phyloP scores from a whole-genome alignment of 2,888 invertebrate species.

The Spialia ferax region DNA sequence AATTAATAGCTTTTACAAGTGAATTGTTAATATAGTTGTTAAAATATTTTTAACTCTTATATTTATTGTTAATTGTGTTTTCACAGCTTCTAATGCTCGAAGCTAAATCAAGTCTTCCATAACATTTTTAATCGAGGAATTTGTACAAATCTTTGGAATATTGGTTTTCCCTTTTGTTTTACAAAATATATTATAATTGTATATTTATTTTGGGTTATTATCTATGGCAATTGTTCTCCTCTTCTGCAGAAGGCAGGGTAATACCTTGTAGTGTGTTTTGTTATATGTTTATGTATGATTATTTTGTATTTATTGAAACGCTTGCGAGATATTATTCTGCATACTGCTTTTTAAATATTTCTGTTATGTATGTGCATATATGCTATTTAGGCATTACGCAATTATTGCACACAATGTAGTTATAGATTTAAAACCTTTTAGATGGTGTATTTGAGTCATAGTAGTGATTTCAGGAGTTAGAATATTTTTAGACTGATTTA shows the following conservation, averaged over 20 bases:
- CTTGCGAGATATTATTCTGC: constrained; percentile 17
- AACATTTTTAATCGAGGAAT: constrained; percentile 54
- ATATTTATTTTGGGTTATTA: constrained; percentile 45
- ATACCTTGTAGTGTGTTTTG: constrained; percentile 7
- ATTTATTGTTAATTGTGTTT: constrained; percentile 44
- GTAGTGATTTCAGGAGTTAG: constrained; percentile 77
- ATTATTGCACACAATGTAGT: constrained; percentile 57
- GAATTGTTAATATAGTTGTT: constrained; percentile 49
- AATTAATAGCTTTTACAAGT: constrained; percentile 45
- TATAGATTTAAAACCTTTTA: constrained; percentile 69
- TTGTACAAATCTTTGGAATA: constrained; percentile 67
- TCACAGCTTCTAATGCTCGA: constrained; percentile 50
- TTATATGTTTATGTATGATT: background rate
- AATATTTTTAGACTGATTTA: constrained; percentile 87
- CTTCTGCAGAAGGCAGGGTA: constrained; percentile 13
- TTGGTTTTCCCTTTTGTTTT: constrained; percentile 60
- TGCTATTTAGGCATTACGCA: constrained; percentile 24
- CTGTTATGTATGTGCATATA: constrained; percentile 37
- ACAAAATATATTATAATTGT: constrained; percentile 41
- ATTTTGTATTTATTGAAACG: constrained; percentile 10
- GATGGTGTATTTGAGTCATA: constrained; percentile 77
- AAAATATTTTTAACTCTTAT: constrained; percentile 49
- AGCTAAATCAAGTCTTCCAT: constrained; percentile 73
- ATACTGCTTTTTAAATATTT: constrained; percentile 14
- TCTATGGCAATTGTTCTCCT: constrained; percentile 19